Evolutionary conservation across 2,797 vertebrate genomes (phyloP).

Genomic region (Rhodeus uyekii): DNA sequence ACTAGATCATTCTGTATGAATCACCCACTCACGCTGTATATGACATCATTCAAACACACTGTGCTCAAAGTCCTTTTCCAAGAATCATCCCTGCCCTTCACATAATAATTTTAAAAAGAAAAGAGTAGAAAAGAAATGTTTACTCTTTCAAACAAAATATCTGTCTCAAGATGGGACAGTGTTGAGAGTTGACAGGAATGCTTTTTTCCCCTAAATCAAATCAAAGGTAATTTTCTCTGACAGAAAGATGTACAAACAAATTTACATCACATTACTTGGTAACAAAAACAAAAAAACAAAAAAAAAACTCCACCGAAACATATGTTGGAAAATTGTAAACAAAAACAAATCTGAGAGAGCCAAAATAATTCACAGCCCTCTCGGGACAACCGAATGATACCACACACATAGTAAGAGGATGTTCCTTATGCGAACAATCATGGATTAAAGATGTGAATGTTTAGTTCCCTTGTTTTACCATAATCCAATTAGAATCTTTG

Average conservation of each 20-base stretch:
- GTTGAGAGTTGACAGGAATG: not conserved
- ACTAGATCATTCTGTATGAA: conserved; percentile 42
- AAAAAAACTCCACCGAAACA: too few relatives aligned
- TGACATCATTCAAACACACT: conserved; percentile 44
- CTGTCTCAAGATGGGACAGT: conserved; percentile 2
- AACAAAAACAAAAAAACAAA: not conserved
- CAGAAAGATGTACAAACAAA: not conserved
- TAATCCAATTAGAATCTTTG: not conserved
- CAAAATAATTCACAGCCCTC: not conserved
- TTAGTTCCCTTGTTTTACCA: not conserved
- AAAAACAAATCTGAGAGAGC: conserved; percentile 1
- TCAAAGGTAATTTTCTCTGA: not conserved
- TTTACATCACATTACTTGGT: not conserved
- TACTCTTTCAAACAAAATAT: not conserved
- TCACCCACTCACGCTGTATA: conserved; percentile 22
- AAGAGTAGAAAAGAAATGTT: not conserved
- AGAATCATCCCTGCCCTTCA: conserved; percentile 22
- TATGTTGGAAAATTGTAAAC: not conserved
- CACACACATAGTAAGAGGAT: not conserved
- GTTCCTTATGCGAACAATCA: conserved; percentile 18
- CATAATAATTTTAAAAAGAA: not conserved
- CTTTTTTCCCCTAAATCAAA: too few relatives aligned
- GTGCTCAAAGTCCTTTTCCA: conserved; percentile 19
- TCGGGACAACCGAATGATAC: not conserved
- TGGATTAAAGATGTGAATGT: conserved; percentile 7